Percentiles rank a stretch among this genome's conserved stretches.
phyloP scores from a whole-genome alignment of 2,113 vertebrate species.

The Nematolebias whitei region DNA sequence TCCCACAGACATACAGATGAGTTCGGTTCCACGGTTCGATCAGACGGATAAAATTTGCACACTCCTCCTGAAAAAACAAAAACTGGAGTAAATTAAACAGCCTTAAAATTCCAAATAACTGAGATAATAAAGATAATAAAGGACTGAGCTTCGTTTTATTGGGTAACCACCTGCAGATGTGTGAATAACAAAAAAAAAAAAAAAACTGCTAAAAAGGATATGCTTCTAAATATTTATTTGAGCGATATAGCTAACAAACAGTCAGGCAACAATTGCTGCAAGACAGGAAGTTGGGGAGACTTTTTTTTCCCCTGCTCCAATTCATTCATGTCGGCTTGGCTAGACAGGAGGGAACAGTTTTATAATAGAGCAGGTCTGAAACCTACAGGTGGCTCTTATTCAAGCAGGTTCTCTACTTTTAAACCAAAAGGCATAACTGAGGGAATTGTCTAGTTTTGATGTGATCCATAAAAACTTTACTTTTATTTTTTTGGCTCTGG shows the following conservation, averaged over 20 bases:
- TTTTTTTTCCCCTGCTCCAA: conserved; percentile 6
- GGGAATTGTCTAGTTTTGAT: too few relatives aligned
- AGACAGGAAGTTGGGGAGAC: conserved; percentile 8
- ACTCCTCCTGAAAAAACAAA: conserved; percentile 86
- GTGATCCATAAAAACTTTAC: background rate
- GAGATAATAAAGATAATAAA: conserved; percentile 8
- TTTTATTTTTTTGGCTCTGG: background rate
- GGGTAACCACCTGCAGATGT: conserved; percentile 3
- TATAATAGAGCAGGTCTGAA: conserved; percentile 37
- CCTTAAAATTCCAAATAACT: background rate
- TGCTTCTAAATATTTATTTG: conserved; percentile 16
- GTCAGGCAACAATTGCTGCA: conserved; percentile 25
- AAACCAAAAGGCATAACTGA: conserved; percentile 6
- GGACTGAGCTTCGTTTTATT: conserved; percentile 6
- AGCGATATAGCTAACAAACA: conserved; percentile 33
- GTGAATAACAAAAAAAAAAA: background rate
- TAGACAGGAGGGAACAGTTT: conserved; percentile 44
- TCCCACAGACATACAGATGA: conserved; percentile 94
- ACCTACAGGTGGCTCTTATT: conserved; percentile 32
- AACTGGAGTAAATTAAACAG: background rate
- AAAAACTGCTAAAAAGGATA: conserved; percentile 18
- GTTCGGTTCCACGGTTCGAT: conserved; percentile 98
- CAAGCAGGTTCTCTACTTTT: conserved; percentile 17
- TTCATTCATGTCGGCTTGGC: conserved; percentile 39
- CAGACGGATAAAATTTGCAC: conserved; percentile 95